These are phyloP conservation scores for Gyps fulvus DNA, from an alignment of 2,113 vertebrate genomes.

Conservation along the genomic window DNA sequence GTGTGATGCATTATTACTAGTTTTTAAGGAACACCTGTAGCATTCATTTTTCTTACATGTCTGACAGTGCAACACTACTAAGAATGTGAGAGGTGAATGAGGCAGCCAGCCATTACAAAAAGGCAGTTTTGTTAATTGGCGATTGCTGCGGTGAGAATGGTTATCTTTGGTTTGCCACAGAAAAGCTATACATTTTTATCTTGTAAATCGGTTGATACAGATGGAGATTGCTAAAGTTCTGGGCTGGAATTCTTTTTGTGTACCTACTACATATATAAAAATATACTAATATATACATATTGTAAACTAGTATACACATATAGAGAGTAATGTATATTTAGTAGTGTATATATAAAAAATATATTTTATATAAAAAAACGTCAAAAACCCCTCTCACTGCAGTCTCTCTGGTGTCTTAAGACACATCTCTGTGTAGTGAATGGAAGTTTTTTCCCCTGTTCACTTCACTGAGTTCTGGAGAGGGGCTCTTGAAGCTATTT, in stretches of 20 bases:
- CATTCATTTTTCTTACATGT: neutral
- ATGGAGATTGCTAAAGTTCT: neutral
- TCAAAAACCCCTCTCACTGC: accelerated
- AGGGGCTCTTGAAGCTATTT: neutral
- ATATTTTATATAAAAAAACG: neutral
- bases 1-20: neutral
- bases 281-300: neutral
- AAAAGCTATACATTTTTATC: neutral
- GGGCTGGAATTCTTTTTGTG: neutral
- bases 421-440: neutral
- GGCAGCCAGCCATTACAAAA: neutral
- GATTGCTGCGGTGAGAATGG: neutral
- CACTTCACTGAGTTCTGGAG: neutral
- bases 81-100: neutral
- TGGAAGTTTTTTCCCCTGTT: neutral
- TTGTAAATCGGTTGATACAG: neutral
- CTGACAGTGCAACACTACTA: neutral
- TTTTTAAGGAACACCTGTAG: conserved; percentile 20
- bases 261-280: neutral
- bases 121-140: neutral
- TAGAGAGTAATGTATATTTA: neutral
- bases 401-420: neutral
- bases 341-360: neutral
- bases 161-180: neutral
- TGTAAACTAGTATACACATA: neutral